Base-by-base conservation (phyloP, 2,888 invertebrate species). In the Malachius bipustulatus region DNA sequence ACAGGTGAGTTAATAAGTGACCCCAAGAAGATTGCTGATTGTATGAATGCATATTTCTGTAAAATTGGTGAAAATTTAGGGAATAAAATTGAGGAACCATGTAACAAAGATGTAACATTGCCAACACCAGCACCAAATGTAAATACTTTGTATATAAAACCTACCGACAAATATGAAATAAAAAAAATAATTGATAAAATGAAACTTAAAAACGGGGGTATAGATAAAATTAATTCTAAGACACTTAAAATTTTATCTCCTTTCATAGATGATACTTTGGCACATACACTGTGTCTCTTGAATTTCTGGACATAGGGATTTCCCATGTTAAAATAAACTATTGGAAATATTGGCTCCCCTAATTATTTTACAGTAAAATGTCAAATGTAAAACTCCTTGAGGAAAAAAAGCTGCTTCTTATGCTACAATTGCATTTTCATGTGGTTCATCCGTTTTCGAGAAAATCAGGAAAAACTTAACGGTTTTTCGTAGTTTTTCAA, bases 61-160 rank as follows among this genome's bases (percentile, higher is more conserved):
- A 19, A 19, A n/a, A n/a, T 19, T 6, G 24, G 24, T 8, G 24
- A 19, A 19, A 19, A 19, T 19, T n/a, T 19, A 8, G n/a, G 24
- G 6, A 19, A 19, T 8, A 19, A 19, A 19, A 19, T 19, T 8
- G n/a, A 19, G n/a, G n/a, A 6, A 19, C 24, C 24, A 8, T 8
- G 6, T n/a, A 19, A 19, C n/a, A 19, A 19, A 19, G 6, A 19
- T 8, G 6, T 19, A 8, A 19, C 6, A n/a, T n/a, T 19, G n/a
- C 24, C 24, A 19, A 6, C 24, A n/a, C n/a, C 24, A 19, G 6
- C 24, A n/a, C n/a, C 24, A 19, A 19, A 19, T 19, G 24, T n/a
- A 19, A n/a, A 19, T n/a, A 19, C 6, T 19, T 8, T 19, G n/a
- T 19, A 8, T n/a, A 6, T 19, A 19, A 19, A n/a, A 19, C 24